These are phyloP conservation scores for Micromesistius poutassou DNA, from an alignment of 2,797 vertebrate genomes.

Conservation along the genomic window DNA sequence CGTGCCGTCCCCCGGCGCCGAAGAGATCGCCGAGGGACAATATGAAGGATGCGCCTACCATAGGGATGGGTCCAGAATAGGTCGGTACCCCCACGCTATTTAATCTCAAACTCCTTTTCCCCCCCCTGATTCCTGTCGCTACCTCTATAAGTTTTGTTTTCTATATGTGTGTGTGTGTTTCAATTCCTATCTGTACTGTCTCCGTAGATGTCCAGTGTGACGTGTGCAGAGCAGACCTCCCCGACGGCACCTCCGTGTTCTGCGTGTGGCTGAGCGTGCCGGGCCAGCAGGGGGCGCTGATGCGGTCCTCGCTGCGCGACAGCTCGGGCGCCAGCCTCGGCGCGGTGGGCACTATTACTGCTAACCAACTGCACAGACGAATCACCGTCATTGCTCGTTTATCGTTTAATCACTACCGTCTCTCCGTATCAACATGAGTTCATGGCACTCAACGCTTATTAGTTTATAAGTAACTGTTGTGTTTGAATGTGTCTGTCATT, in stretches of 20 bases:
- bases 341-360: conserved; percentile 70
- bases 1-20: conserved; percentile 10
- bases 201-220: conserved; percentile 81
- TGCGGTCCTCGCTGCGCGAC: conserved; percentile 64
- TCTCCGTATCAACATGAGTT: neutral
- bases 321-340: conserved; percentile 69
- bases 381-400: too few relatives aligned
- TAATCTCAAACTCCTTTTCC: neutral
- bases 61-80: conserved; percentile 81
- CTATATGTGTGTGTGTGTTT: neutral
- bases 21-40: conserved; percentile 77
- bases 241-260: conserved; percentile 71
- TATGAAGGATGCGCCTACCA: conserved; percentile 82
- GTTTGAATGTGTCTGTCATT: neutral
- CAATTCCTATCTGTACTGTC: neutral
- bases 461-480: neutral
- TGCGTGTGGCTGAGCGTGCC: conserved; percentile 84
- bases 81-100: conserved; percentile 58
- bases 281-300: conserved; percentile 67
- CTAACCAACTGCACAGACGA: too few relatives aligned
- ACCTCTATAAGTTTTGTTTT: neutral
- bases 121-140: neutral
- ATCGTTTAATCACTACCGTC: too few relatives aligned
- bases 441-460: neutral
- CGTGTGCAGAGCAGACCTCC: conserved; percentile 70